A percentile compares a stretch with the other conserved stretches of the same genome.
phyloP scores from a whole-genome alignment of 2,888 invertebrate genomes.

The Tenodera sinensis region DNA sequence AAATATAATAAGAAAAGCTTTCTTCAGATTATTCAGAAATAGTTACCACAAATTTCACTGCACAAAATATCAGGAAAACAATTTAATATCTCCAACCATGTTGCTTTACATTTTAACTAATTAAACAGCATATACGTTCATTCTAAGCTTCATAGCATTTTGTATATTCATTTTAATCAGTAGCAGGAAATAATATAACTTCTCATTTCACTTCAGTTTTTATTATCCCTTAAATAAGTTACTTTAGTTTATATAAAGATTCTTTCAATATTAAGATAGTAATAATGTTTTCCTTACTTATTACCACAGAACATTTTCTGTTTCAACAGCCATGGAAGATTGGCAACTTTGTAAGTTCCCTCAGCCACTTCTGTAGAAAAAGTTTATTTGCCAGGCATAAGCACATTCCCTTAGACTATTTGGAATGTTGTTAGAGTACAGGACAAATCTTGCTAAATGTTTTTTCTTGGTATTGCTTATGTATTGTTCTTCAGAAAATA shows the following conservation, averaged over 20 bases:
- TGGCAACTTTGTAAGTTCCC: slow-evolving; percentile 49
- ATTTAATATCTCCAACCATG: not conserved
- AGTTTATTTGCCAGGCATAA: not conserved
- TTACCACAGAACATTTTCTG: slow-evolving; percentile 37
- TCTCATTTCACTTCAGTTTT: not conserved
- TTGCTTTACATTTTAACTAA: not conserved
- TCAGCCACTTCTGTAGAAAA: not conserved
- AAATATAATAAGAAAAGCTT: too few species aligned
- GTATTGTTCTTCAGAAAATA: too few species aligned
- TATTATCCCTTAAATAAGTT: not conserved
- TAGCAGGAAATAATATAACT: not conserved
- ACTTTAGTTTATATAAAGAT: not conserved
- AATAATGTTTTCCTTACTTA: not conserved
- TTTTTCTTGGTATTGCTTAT: too few species aligned
- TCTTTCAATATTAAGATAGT: not conserved
- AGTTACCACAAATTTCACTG: too few species aligned
- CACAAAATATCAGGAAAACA: too few species aligned
- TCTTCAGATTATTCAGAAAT: too few species aligned
- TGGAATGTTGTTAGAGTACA: not conserved
- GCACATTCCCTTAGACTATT: not conserved
- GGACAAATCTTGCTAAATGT: too few species aligned
- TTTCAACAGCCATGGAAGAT: slow-evolving; percentile 61
- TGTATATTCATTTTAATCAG: not conserved
- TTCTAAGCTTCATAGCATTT: not conserved
- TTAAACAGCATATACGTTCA: not conserved